A percentile compares a stretch with the other conserved stretches of the same genome.
Conservation (phyloP, 2,797 vertebrate genomes). For the Danio jaintianensis region DNA sequence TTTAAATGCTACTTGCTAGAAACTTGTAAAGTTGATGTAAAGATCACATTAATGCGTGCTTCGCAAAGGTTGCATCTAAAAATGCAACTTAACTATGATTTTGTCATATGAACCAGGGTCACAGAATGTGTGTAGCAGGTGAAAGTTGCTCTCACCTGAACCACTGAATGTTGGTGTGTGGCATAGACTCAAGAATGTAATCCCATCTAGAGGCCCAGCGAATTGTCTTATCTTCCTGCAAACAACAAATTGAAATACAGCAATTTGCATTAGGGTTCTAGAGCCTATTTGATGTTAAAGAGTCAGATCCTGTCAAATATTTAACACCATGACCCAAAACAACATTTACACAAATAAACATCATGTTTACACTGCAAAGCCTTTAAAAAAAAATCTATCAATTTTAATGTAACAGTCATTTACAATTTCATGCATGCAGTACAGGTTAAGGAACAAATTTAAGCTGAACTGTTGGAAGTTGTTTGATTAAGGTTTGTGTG, state of each 20-base stretch:
- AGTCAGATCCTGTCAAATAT: not conserved
- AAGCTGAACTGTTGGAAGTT: not conserved
- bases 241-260: not conserved
- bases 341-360: not conserved
- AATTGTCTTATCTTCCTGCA: conserved; percentile 85
- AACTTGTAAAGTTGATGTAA: not conserved
- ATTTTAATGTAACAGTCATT: not conserved
- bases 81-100: not conserved
- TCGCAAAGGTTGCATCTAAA: not conserved
- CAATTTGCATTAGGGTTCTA: not conserved
- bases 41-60: not conserved
- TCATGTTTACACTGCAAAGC: not conserved
- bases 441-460: not conserved
- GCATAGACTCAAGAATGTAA: conserved; percentile 96
- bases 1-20: not conserved
- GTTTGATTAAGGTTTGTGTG: not conserved
- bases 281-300: not conserved
- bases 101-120: not conserved
- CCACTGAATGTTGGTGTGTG: conserved; percentile 95
- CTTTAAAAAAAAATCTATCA: not conserved
- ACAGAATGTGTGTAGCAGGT: not conserved
- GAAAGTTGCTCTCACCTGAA: conserved; percentile 83
- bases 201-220: conserved; percentile 96
- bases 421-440: not conserved
- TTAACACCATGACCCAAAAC: not conserved